These are phyloP conservation scores for Pyrrhosoma nymphula DNA, from an alignment of 2,888 invertebrate species.

Conservation along the genomic window DNA sequence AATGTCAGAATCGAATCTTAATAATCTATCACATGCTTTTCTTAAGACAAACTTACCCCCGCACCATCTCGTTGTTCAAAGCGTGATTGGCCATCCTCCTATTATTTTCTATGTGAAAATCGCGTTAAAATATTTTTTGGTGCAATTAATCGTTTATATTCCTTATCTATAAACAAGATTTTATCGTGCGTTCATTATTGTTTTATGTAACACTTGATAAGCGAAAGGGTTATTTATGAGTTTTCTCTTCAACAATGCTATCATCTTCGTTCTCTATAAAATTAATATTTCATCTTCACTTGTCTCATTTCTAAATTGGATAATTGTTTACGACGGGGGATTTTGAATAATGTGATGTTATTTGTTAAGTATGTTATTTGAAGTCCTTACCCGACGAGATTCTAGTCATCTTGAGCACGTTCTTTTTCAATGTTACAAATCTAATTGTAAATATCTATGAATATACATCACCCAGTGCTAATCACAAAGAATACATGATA, in stretches of 20 bases:
- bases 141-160: background rate
- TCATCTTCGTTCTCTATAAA: background rate
- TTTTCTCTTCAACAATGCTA: background rate
- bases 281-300: background rate
- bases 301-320: too few species aligned
- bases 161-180: background rate
- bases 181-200: background rate
- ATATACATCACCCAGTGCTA: background rate
- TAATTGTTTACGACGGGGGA: background rate
- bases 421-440: background rate
- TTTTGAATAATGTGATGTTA: slow-evolving; percentile 12
- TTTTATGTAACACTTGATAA: background rate
- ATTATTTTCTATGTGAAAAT: background rate
- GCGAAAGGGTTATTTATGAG: too few species aligned
- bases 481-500: background rate
- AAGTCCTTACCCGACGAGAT: background rate
- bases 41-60: background rate
- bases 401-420: background rate
- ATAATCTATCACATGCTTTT: background rate
- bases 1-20: background rate
- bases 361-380: slow-evolving; percentile 25
- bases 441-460: background rate
- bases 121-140: background rate
- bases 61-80: background rate
- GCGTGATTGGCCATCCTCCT: background rate